These are phyloP conservation scores for Zaprionus ghesquierei DNA, from an alignment of 1,140 invertebrate genomes.

Conservation along the genomic window DNA sequence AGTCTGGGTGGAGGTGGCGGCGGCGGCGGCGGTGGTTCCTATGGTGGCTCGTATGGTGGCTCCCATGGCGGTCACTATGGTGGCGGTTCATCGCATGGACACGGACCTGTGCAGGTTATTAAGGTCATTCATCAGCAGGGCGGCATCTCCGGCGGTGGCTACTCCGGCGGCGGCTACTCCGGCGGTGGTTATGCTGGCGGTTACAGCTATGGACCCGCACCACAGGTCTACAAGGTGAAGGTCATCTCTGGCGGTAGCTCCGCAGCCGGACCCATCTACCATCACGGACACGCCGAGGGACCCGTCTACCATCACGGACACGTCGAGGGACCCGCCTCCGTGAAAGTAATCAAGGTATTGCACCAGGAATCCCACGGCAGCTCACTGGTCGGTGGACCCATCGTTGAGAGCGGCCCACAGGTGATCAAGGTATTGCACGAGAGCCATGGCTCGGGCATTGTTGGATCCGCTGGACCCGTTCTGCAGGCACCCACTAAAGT, in stretches of 20 bases:
- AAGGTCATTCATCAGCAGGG: constrained; percentile 43
- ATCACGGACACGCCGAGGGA: constrained; percentile 14
- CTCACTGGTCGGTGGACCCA: constrained; percentile 14
- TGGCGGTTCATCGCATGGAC: constrained; percentile 26
- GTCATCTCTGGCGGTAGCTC: constrained; percentile 55
- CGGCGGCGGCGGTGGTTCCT: constrained; percentile 28
- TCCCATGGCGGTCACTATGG: constrained; percentile 12
- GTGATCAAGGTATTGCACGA: constrained; percentile 67
- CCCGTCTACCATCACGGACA: too few relatives aligned
- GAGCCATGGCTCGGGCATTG: constrained; percentile 23
- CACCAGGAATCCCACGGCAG: constrained; percentile 59
- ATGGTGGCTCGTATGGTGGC: constrained; percentile 35
- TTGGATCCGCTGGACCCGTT: constrained; percentile 7
- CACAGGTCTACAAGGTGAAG: constrained; percentile 69
- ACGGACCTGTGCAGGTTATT: constrained; percentile 36
- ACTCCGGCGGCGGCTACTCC: constrained; percentile 24
- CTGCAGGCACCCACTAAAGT: constrained; percentile 57
- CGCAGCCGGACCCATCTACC: constrained; percentile 31
- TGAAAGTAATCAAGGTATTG: constrained; percentile 69
- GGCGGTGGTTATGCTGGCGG: constrained; percentile 45
- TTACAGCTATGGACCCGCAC: constrained; percentile 51
- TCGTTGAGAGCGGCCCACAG: constrained; percentile 51
- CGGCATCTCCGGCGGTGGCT: background rate
- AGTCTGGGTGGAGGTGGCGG: constrained; percentile 47
- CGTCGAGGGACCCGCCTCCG: constrained; percentile 32